These are phyloP conservation scores for Dipodomys stephensi DNA, from an alignment of 2,113 vertebrate genomes.

Conservation along the genomic window DNA sequence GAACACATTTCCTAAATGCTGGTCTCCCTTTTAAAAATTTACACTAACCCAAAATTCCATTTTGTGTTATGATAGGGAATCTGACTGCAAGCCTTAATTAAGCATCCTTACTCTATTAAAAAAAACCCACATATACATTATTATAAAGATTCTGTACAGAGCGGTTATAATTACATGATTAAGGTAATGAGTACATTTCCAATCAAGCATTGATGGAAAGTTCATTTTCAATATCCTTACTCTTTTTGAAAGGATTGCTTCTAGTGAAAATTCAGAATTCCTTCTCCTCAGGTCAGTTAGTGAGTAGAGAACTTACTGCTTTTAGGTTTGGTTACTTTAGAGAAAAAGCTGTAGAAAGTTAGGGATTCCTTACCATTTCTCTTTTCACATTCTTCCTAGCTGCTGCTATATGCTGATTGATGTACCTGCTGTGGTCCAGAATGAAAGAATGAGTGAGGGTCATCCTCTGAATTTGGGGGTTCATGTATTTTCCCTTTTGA, in stretches of 20 bases:
- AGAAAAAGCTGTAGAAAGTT: slow-evolving; percentile 44
- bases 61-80: slow-evolving; percentile 13
- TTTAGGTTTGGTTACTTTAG: slow-evolving; percentile 33
- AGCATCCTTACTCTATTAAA: neutral
- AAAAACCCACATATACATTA: no score
- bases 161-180: no score
- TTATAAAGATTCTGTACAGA: no score
- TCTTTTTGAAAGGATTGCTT: slow-evolving; percentile 56
- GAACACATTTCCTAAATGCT: slow-evolving; percentile 38
- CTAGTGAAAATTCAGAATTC: slow-evolving; percentile 11
- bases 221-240: neutral
- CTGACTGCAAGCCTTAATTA: slow-evolving; percentile 25
- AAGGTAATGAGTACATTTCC: no score
- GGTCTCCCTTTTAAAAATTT: neutral
- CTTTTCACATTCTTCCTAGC: neutral
- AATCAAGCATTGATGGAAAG: no score
- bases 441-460: slow-evolving; percentile 40
- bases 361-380: neutral
- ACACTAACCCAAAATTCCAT: neutral
- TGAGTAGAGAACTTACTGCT: neutral
- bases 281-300: slow-evolving; percentile 13
- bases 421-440: neutral
- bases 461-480: slow-evolving; percentile 26
- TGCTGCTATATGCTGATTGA: neutral
- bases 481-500: slow-evolving; percentile 21